A percentile compares a stretch with the other conserved stretches of the same genome.
Evolutionary conservation across 2,888 invertebrate genomes (phyloP).

Genomic region (Pyrochroa serraticornis): DNA sequence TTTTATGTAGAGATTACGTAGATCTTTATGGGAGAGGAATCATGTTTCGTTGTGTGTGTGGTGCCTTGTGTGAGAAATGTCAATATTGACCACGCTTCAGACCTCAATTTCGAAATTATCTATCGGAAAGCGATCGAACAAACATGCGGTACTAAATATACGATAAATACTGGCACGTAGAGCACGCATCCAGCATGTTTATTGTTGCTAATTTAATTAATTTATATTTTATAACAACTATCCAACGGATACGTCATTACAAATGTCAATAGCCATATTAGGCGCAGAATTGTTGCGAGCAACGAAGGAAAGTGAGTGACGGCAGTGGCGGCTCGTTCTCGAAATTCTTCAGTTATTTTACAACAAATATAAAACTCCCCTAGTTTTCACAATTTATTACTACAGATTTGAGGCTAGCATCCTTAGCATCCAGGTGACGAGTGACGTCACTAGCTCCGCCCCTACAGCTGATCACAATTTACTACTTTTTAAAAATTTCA

Average conservation of each 20-base stretch:
- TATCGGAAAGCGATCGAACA: neutral
- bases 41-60: too few relatives aligned
- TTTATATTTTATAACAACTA: slow-evolving; percentile 22
- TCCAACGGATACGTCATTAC: slow-evolving; percentile 20
- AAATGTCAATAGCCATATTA: slow-evolving; percentile 28
- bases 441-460: too few relatives aligned
- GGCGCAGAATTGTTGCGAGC: slow-evolving; percentile 13
- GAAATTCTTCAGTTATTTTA: too few relatives aligned
- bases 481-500: too few relatives aligned
- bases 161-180: slow-evolving; percentile 11
- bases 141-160: slow-evolving; percentile 9
- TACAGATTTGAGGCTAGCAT: too few relatives aligned
- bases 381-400: too few relatives aligned
- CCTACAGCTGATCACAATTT: too few relatives aligned
- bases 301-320: slow-evolving; percentile 14
- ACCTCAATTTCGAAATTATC: slow-evolving; percentile 11
- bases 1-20: too few relatives aligned
- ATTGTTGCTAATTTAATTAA: slow-evolving; percentile 19
- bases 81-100: slow-evolving; percentile 15
- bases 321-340: too few relatives aligned
- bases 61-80: slow-evolving; percentile 12
- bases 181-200: slow-evolving; percentile 15
- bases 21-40: too few relatives aligned
- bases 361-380: too few relatives aligned
- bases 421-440: too few relatives aligned